Base-by-base conservation (phyloP, 2,888 invertebrate species). In the Ophion ventricosus region DNA sequence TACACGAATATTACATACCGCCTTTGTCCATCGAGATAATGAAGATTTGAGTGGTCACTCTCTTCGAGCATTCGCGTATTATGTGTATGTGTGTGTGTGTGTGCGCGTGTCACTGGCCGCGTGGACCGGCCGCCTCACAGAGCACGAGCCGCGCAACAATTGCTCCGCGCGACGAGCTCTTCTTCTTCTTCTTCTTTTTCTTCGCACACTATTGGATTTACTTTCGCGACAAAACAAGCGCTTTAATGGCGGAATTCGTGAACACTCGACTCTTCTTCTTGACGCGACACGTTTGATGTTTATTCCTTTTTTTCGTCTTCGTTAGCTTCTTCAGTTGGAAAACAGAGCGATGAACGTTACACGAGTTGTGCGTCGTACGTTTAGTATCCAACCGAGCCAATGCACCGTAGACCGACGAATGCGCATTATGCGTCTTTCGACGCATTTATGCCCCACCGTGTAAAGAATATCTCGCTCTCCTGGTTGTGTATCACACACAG, bases 1-100 rank as follows among this genome's bases (percentile, higher is more conserved):
- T 84, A 66, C 56, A 83, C 87, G 88, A 85, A 89, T 92, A 91
- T 90, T 91, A 91, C 91, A 92, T 92, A 86, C 87, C 90, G 91
- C 82, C 83, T 84, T 85, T 82, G 81, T 72, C 84, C 67, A 29
- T 26, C 67, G 84, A 84, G 85, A 86, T 87, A 78, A 72, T 69
- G 54, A 80, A 66, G 74, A 84, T 64, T 80, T 76, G 70, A 63
- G 85, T 70, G 43, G 43, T 43, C 14, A 81, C 43, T 43, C 43
- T 11, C n/a, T n/a, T n/a, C 43, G 10, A 14, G 43, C 43, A 43
- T 43, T 43, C 14, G 43, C 7, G 7, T 35, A 5, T 35, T 35
- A 7, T 35, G 35, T 35, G 7, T 35, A 3, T 35, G 35, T 43
- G 10, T 14, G 43, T 43, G 10, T 8, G 35, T 20, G 25, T 54